Evolutionary conservation across 30 jellyfish, hydroid and myxozoan species (phyloP), one percentile per base, ranked within the genome.

Genomic region (Rhopilema esculentum): DNA sequence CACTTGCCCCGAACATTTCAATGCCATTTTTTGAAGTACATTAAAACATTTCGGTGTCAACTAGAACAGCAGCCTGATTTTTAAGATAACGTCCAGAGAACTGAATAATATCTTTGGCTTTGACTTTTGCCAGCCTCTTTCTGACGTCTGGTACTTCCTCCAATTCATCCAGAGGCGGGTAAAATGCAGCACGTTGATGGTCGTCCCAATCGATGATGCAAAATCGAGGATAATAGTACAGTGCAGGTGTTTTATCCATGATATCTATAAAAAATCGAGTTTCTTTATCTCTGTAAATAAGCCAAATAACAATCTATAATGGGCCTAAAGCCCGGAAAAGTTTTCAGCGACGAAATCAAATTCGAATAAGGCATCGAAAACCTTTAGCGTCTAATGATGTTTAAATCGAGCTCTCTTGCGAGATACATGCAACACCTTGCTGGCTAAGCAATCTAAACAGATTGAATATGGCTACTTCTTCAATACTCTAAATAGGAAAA

Each of bases 141-240:
- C 23, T 19, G 20, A 85, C 82, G 66, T 85, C 82, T 29, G 66
- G 24, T 27, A 65, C 33, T n/a, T 20, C 28, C 22, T 72, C 88
- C 26, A 85, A 75, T 31, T 88, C 96, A 2, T 90, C 81, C 19
- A 87, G 51, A 0, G 91, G 79, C 0, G 98, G 97, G 71, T 85
- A 92, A 78, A 91, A 91, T 22, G 97, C 97, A 8, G 97, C 97
- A 33, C 75, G 92, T 4, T 76, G 85, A 29, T 91, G 97, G 21
- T 91, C 89, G 27, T 72, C 81, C 89, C 92, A 85, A 21, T 81
- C 87, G 9, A 91, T 79, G 80, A 91, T 85, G 82, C 97, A 91
- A 9, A 91, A 70, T 1, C 97, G 96, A 30, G 97, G 97, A 67
- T 91, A 91, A 52, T 80, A 88, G 61, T 82, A 77, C 91, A 91